Percentiles rank a stretch among this genome's conserved stretches.
These are phyloP conservation scores for Ischnura elegans DNA, from an alignment of 2,888 invertebrate genomes.

Conservation along the genomic window DNA sequence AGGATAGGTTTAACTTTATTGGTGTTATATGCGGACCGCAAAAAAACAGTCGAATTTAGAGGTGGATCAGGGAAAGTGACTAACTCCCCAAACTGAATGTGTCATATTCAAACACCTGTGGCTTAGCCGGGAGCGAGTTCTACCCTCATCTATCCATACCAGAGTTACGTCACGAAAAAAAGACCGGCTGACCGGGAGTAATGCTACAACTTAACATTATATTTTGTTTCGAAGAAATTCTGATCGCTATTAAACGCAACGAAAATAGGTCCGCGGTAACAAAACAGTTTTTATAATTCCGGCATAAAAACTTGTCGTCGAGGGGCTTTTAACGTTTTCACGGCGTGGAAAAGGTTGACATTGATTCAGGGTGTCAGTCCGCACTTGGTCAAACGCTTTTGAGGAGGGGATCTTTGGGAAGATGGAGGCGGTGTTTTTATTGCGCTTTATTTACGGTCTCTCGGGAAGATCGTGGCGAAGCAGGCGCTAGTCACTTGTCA, in stretches of 20 bases:
- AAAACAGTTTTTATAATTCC: conserved; percentile 39
- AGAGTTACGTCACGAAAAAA: no score
- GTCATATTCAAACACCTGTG: no score
- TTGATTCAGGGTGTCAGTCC: conserved; percentile 60
- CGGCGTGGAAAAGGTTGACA: not conserved
- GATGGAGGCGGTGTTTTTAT: conserved; percentile 65
- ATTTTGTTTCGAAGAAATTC: no score
- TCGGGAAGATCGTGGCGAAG: conserved; percentile 29
- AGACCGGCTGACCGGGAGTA: no score
- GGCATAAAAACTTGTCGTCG: conserved; percentile 58
- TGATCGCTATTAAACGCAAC: conserved; percentile 15
- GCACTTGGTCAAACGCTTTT: conserved; percentile 63
- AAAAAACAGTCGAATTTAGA: no score
- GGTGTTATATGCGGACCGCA: no score
- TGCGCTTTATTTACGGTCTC: conserved; percentile 64
- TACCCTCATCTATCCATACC: no score
- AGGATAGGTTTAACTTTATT: no score
- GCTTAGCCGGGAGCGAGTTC: no score
- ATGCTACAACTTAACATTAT: no score
- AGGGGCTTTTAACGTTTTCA: not conserved
- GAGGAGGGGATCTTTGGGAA: conserved; percentile 47
- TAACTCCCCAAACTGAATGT: no score
- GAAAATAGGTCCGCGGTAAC: conserved; percentile 45
- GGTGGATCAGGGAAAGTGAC: no score
- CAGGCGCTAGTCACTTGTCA: conserved; percentile 65